phyloP scores from a whole-genome alignment of 2,113 vertebrate species.

The Entosphenus tridentatus region DNA sequence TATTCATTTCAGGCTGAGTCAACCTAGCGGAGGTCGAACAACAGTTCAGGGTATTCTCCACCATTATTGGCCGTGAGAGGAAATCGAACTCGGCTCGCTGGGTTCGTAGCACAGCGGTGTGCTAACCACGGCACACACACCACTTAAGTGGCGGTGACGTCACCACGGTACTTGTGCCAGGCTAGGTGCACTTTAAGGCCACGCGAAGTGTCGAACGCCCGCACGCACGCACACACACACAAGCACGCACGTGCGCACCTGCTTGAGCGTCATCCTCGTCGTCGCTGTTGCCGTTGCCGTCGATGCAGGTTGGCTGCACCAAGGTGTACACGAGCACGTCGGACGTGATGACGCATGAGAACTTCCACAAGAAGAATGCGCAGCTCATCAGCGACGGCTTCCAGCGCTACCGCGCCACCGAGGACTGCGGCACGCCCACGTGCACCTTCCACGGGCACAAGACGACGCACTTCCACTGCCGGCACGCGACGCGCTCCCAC shows the following conservation, averaged over 20 bases:
- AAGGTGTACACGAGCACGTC: slow-evolving; percentile 98
- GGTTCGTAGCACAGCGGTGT: too few relatives aligned
- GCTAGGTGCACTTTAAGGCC: too few relatives aligned
- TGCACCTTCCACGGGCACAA: slow-evolving; percentile 97
- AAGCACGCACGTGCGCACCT: slow-evolving; percentile 8
- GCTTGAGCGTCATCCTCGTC: slow-evolving; percentile 13
- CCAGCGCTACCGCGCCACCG: slow-evolving; percentile 88
- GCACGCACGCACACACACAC: slow-evolving; percentile 8
- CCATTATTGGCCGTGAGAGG: too few relatives aligned
- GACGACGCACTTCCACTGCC: slow-evolving; percentile 98
- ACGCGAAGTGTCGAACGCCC: slow-evolving; percentile 7
- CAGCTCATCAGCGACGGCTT: slow-evolving; percentile 97
- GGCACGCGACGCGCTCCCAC: slow-evolving; percentile 22
- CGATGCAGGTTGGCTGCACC: slow-evolving; percentile 71
- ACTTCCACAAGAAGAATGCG: slow-evolving; percentile 98
- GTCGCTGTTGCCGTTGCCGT: slow-evolving; percentile 8
- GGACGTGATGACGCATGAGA: slow-evolving; percentile 95
- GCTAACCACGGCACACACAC: too few relatives aligned
- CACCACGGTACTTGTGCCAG: too few relatives aligned
- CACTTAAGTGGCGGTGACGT: too few relatives aligned
- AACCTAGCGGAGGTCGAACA: too few relatives aligned
- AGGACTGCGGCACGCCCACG: slow-evolving; percentile 74
- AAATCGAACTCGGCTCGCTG: too few relatives aligned
- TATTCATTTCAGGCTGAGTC: too few relatives aligned
- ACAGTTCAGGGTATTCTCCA: too few relatives aligned